Evolutionary conservation across 2,113 vertebrate genomes (phyloP).

Genomic region (Sander vitreus): DNA sequence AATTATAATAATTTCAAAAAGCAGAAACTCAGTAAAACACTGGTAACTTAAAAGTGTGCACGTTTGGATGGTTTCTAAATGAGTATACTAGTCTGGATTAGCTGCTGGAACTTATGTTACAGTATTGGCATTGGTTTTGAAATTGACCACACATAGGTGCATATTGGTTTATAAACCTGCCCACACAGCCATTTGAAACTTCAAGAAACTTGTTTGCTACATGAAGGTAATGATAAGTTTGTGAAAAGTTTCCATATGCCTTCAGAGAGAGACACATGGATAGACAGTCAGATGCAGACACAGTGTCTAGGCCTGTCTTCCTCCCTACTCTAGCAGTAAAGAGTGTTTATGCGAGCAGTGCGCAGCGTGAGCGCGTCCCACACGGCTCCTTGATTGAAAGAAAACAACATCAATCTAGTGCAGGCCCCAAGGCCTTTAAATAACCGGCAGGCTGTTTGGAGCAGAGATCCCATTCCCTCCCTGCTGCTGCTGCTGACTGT

Average conservation of each 20-base stretch:
- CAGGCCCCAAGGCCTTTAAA: slow-evolving; percentile 75
- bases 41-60: not conserved
- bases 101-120: not conserved
- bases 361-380: slow-evolving; percentile 70
- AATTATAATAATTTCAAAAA: not conserved
- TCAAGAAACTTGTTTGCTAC: not conserved
- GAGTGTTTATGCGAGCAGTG: slow-evolving; percentile 65
- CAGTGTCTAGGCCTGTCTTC: slow-evolving; percentile 47
- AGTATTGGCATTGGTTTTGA: not conserved
- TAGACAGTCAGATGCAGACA: slow-evolving; percentile 36
- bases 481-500: slow-evolving; percentile 34
- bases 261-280: not conserved
- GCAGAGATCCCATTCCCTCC: slow-evolving; percentile 43
- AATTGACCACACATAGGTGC: not conserved
- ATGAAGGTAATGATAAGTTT: not conserved
- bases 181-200: not conserved
- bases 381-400: slow-evolving; percentile 78
- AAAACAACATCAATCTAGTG: slow-evolving; percentile 83
- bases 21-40: not conserved
- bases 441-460: slow-evolving; percentile 70
- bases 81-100: not conserved
- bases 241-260: slow-evolving; percentile 22
- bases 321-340: slow-evolving; percentile 48
- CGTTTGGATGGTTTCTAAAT: not conserved
- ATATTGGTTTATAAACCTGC: slow-evolving; percentile 17